Evolutionary conservation across 2,888 invertebrate genomes (phyloP), one percentile per base, ranked within the genome.

Genomic region (Atherix ibis): DNA sequence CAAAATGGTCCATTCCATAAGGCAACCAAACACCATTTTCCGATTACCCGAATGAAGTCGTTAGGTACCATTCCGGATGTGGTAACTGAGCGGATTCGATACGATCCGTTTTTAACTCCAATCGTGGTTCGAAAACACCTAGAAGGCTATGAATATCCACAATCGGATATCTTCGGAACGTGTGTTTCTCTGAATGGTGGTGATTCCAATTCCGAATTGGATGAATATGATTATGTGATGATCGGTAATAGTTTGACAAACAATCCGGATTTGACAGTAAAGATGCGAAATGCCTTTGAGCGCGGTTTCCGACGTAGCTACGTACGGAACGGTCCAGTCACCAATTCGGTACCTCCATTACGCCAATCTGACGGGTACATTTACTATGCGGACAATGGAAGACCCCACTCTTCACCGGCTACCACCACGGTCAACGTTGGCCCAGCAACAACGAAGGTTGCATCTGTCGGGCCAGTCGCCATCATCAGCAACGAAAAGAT

Each of bases 41-140:
- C 58, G 15, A 59, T 59, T 38, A 54, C 57, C 34, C 61, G 61
- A 39, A 62, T 62, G 48, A 56, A 57, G 32, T 62, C 62, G 1
- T 49, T 62, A 44, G 60, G 62, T 40, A 60, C 58, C 22, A 62
- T 62, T 41, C 56, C 58, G 6, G 60, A 62, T 44, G 46, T 58
- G 19, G 47, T 57, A 0, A 51, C 51, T 17, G 62, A 60, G 31
- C 56, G 57, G 22, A 44, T 60, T 9, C 47, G 49, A 30, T 50
- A 54, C 8, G 59, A 59, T 46, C 59, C 61, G 1, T 61, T 61
- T 34, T 46, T 60, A 2, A 61, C 60, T 10, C 61, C 61, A 15
- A 53, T 53, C n/a, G 47, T 52, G 22, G 52, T 47, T n/a, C 50
- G 60, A 1, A 53, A 53, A 35, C 50, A 50, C 3, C 49, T 53